phyloP scores from a whole-genome alignment of 2,797 vertebrate genomes.

The Nannoperca australis region DNA sequence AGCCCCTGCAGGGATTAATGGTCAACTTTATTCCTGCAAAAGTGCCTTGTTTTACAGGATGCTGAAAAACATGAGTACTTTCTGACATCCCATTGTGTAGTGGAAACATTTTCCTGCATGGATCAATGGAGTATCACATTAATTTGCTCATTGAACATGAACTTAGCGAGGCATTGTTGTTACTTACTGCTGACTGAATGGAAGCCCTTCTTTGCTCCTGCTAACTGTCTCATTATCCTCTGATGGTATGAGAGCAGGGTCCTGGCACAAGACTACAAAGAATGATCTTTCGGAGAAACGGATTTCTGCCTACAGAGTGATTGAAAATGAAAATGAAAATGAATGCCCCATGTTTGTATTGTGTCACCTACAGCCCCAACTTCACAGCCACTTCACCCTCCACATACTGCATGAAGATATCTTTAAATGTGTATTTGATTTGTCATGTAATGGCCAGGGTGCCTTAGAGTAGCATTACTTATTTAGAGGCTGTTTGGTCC shows the following conservation, averaged over 20 bases:
- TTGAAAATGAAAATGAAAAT: background rate
- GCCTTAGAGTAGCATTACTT: constrained; percentile 66
- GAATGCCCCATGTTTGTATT: background rate
- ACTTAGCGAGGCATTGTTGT: constrained; percentile 14
- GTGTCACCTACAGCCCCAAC: background rate
- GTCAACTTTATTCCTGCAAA: background rate
- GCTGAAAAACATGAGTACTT: constrained; percentile 1
- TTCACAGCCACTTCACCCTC: background rate
- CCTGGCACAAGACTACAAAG: background rate
- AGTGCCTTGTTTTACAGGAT: constrained; percentile 4
- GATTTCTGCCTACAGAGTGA: background rate
- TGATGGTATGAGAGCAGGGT: constrained; percentile 12
- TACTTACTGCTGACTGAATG: constrained; percentile 4
- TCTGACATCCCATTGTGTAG: constrained; percentile 2
- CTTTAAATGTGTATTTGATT: constrained; percentile 41
- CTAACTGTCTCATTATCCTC: constrained; percentile 11
- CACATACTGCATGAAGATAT: constrained; percentile 16
- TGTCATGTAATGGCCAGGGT: constrained; percentile 21
- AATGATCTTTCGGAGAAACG: background rate
- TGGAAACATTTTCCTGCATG: constrained; percentile 5
- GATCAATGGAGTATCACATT: constrained; percentile 15
- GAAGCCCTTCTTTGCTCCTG: background rate
- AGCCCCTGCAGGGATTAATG: background rate
- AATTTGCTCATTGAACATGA: constrained; percentile 4
- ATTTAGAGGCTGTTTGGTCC: constrained; percentile 79